Percentiles rank a stretch among this genome's conserved stretches.
Evolutionary conservation across 2,888 invertebrate species (phyloP).

Genomic region (Pseudococcus jackbeardsleyi): DNA sequence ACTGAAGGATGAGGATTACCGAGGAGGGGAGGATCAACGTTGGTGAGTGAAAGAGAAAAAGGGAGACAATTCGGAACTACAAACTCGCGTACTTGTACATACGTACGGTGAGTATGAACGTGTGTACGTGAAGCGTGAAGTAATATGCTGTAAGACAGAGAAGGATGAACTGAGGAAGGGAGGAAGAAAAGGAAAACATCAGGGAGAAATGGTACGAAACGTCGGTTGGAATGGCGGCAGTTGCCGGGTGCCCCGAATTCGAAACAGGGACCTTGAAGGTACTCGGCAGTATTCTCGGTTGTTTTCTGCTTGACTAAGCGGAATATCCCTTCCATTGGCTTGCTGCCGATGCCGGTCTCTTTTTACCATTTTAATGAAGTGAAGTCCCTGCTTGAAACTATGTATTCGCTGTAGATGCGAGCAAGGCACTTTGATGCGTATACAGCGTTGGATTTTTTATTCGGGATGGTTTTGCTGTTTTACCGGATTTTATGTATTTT

Average conservation of each 20-base stretch:
- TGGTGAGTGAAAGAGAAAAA: not conserved
- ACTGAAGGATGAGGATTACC: not conserved
- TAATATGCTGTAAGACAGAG: too few species aligned
- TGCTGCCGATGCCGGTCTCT: conserved; percentile 34
- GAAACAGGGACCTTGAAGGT: conserved; percentile 46
- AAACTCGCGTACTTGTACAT: too few species aligned
- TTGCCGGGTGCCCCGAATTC: conserved; percentile 22
- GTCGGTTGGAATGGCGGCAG: not conserved
- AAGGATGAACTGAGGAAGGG: not conserved
- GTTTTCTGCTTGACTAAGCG: conserved; percentile 56
- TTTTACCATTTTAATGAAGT: conserved; percentile 44
- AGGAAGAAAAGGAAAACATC: not conserved
- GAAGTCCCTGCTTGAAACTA: not conserved
- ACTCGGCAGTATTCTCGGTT: conserved; percentile 48
- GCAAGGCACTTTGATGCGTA: too few species aligned
- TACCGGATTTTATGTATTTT: too few species aligned
- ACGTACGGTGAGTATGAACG: too few species aligned
- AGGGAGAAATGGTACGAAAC: not conserved
- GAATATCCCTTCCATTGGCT: conserved; percentile 48
- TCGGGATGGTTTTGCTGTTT: too few species aligned
- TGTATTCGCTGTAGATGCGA: not conserved
- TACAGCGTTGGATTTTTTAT: too few species aligned
- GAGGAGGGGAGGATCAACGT: not conserved
- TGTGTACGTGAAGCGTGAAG: too few species aligned
- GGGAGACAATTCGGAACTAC: not conserved